Base-by-base conservation (phyloP, 1,140 invertebrate genomes). In the Monomorium pharaonis region DNA sequence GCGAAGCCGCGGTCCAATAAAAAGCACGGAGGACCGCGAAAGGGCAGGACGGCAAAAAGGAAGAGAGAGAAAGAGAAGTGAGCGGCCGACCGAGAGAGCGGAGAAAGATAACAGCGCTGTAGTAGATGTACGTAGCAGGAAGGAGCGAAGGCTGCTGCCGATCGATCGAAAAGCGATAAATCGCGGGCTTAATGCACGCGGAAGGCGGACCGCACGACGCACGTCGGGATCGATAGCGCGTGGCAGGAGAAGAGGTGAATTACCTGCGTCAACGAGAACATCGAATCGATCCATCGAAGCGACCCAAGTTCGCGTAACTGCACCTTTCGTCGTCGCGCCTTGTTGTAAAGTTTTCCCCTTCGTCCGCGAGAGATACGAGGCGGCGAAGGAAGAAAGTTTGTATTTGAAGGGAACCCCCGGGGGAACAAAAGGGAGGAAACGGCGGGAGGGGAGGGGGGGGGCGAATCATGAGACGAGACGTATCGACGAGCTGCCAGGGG, bases 401-500 rank as follows among this genome's bases (percentile, higher is more conserved):
- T 12, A 33, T 21, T 1, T 21, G 2, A n/a, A n/a, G n/a, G n/a
- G 44, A 18, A 14, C 54, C 18, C 12, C 18, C 62, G 62, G 24
- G 30, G 7, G 4, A 70, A 4, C 24, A 14, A 27, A 3, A 21
- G 21, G n/a, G n/a, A n/a, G 14, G 18, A 42, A 1, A 21, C 27
- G 14, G 6, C 5, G 37, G 0, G 6, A 21, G 42, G 42, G 16
- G 24, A 56, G n/a, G n/a, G n/a, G n/a, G n/a, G n/a, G n/a, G n/a
- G 14, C 78, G 74, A 87, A 90, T 76, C 54, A 89, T 90, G 88
- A 89, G 85, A 89, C 49, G 63, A 16, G 63, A 63, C 10, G 75
- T 44, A 80, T 78, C 56, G 65, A 42, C 42, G 67, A 44, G 58
- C 14, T 30, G 24, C 51, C 62, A 49, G 51, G 27, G 51, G 24